These are phyloP conservation scores for Taeniopygia guttata DNA, from an alignment of 2,797 vertebrate genomes.

Conservation along the genomic window DNA sequence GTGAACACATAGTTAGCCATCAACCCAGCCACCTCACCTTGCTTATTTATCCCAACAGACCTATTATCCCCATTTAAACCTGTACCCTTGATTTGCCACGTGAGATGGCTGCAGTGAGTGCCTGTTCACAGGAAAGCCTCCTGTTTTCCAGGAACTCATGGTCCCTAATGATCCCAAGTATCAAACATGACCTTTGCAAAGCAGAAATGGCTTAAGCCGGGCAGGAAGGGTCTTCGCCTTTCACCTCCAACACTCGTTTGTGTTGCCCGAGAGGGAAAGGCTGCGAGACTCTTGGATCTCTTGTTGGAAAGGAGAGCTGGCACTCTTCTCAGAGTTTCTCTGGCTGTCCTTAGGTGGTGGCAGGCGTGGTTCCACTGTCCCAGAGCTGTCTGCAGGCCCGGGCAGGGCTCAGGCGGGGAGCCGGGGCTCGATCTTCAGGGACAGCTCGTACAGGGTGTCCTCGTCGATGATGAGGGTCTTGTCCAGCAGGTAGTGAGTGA, in stretches of 20 bases:
- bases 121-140: not conserved
- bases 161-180: not conserved
- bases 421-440: slow-evolving; percentile 92
- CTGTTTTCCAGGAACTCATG: not conserved
- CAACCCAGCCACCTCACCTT: not conserved
- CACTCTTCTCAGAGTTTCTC: not conserved
- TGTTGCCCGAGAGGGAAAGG: slow-evolving; percentile 49
- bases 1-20: not conserved
- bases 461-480: slow-evolving; percentile 94
- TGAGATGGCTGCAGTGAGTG: not conserved
- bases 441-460: slow-evolving; percentile 93
- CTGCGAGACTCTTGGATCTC: slow-evolving; percentile 35
- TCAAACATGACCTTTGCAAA: slow-evolving; percentile 1
- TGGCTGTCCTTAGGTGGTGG: slow-evolving; percentile 17
- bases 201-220: not conserved
- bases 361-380: not conserved
- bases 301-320: slow-evolving; percentile 40
- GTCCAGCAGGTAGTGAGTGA: slow-evolving; percentile 94
- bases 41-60: not conserved
- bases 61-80: not conserved
- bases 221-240: slow-evolving; percentile 13
- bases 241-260: slow-evolving; percentile 4
- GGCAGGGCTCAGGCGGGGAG: slow-evolving; percentile 87
- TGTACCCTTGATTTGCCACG: not conserved
- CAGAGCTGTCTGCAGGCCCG: not conserved